These are phyloP conservation scores for Rallus limicola DNA, from an alignment of 2,113 vertebrate genomes.

Conservation along the genomic window DNA sequence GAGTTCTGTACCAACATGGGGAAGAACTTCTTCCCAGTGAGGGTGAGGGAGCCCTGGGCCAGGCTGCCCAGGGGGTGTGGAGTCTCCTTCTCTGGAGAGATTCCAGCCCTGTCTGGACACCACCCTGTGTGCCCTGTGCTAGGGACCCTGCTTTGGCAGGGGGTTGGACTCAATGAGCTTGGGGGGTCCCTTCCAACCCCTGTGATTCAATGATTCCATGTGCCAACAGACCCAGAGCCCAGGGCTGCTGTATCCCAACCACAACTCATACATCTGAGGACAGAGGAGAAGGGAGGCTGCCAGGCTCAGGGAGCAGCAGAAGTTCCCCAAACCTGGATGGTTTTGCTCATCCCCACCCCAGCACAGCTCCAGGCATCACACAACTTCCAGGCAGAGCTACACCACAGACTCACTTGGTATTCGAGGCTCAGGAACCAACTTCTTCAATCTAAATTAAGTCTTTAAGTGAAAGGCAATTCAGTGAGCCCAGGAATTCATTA, in stretches of 20 bases:
- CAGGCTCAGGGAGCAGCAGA: neutral
- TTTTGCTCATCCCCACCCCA: neutral
- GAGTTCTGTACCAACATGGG: too few species aligned
- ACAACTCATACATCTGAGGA: neutral
- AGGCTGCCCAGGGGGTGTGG: too few species aligned
- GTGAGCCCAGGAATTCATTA: neutral
- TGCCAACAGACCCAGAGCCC: neutral
- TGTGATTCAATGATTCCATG: too few species aligned
- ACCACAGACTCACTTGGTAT: neutral
- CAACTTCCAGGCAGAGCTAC: neutral
- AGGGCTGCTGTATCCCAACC: neutral
- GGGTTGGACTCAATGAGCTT: too few species aligned
- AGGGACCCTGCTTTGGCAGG: too few species aligned
- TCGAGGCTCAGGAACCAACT: neutral
- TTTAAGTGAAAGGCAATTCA: conserved; percentile 11
- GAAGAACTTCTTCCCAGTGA: too few species aligned
- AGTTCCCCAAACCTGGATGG: neutral
- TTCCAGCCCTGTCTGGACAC: too few species aligned
- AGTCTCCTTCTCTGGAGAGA: too few species aligned
- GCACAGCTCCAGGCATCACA: neutral
- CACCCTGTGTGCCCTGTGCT: too few species aligned
- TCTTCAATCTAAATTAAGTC: conserved; percentile 12
- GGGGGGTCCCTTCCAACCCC: too few species aligned
- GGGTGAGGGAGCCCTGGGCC: too few species aligned
- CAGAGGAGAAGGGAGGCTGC: neutral